These are phyloP conservation scores for Morpho deidamia DNA, from an alignment of 2,888 invertebrate species.

Conservation along the genomic window DNA sequence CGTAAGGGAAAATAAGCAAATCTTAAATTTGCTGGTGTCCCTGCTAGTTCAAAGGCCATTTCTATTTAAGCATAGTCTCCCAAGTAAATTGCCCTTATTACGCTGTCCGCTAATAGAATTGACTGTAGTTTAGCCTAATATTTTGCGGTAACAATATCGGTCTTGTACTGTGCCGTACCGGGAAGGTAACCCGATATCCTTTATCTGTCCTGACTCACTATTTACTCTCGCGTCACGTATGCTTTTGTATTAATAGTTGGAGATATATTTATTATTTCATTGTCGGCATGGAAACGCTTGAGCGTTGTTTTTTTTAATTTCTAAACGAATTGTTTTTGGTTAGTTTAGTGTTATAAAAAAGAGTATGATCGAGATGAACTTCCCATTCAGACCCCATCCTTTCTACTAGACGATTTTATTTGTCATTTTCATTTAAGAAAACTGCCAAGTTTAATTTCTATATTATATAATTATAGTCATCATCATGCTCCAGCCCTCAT, in stretches of 20 bases:
- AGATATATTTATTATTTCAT: not conserved
- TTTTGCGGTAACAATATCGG: conserved; percentile 1
- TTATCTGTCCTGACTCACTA: conserved; percentile 23
- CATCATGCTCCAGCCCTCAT: too few relatives aligned
- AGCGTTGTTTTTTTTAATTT: too few relatives aligned
- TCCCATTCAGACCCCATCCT: too few relatives aligned
- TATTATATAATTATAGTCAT: too few relatives aligned
- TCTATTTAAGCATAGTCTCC: not conserved
- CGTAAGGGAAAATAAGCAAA: too few relatives aligned
- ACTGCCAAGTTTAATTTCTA: too few relatives aligned
- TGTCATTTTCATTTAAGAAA: too few relatives aligned
- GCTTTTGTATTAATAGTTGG: not conserved
- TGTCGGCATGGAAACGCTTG: too few relatives aligned
- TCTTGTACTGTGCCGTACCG: conserved; percentile 14
- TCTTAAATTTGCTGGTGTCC: not conserved
- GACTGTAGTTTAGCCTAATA: conserved; percentile 3
- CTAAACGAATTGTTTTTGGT: too few relatives aligned
- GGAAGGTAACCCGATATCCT: conserved; percentile 22
- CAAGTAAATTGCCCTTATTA: conserved; percentile 4
- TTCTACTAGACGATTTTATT: too few relatives aligned
- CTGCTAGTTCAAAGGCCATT: not conserved
- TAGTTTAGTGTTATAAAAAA: too few relatives aligned
- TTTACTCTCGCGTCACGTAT: conserved; percentile 18
- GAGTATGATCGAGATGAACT: too few relatives aligned
- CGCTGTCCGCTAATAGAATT: not conserved